Percentiles rank a stretch among this genome's conserved stretches.
These are phyloP conservation scores for Yponomeuta malinellus DNA, from an alignment of 2,888 invertebrate genomes.

Conservation along the genomic window DNA sequence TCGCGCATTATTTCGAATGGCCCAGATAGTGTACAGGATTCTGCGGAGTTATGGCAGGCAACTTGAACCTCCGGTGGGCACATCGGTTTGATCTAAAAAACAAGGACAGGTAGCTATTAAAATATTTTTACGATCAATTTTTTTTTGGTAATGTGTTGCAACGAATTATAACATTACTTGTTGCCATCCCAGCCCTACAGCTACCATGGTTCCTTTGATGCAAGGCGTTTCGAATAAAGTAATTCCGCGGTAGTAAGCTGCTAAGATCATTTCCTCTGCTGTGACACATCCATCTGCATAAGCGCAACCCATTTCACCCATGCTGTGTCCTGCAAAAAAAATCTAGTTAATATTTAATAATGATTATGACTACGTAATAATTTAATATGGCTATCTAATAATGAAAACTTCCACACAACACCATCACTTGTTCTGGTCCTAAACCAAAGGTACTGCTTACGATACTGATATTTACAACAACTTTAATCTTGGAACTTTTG, in stretches of 20 bases:
- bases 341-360: too few species aligned
- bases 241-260: conserved; percentile 85
- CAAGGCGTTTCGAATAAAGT: conserved; percentile 79
- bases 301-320: conserved; percentile 93
- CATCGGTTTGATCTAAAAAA: conserved; percentile 17
- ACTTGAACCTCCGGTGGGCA: conserved; percentile 76
- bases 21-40: conserved; percentile 82
- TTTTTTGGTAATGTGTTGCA: background rate
- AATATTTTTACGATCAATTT: background rate
- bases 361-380: too few species aligned
- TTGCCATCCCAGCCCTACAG: conserved; percentile 79
- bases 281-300: conserved; percentile 93
- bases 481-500: too few species aligned
- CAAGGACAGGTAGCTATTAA: background rate
- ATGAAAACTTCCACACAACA: too few species aligned
- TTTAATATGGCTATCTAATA: background rate
- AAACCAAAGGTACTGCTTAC: too few species aligned
- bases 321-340: conserved; percentile 44
- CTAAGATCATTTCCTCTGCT: conserved; percentile 84
- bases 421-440: too few species aligned
- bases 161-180: conserved; percentile 37
- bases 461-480: too few species aligned
- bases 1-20: conserved; percentile 72
- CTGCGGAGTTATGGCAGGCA: conserved; percentile 52
- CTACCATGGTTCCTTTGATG: conserved; percentile 88